Base-by-base conservation (phyloP, 2,113 vertebrate species). In the Cettia cetti region DNA sequence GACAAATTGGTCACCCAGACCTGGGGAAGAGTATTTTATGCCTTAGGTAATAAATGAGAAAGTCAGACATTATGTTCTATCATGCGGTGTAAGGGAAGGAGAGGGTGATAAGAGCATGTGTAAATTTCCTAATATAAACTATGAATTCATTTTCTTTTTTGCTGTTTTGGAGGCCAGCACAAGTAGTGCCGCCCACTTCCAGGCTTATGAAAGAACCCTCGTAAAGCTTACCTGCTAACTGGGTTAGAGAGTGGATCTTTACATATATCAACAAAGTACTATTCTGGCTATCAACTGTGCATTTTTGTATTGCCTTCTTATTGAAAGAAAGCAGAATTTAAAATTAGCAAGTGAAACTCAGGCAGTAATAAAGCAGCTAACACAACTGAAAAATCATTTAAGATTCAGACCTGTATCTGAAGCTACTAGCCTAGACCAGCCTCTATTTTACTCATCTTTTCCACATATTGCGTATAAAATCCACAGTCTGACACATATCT, bases 21-120 rank as follows among this genome's bases (percentile, higher is more conserved):
- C 33, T 45, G 60, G 7, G 21, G 28, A 86, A 68, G 8, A 54
- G 6, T 4, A 7, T 37, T 86, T 86, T 60, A 89, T 2, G 2
- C n/a, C 65, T 83, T 15, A 75, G 52, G 9, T 82, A 86, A 0
- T 18, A 79, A 65, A 33, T 5, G 3, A 63, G 30, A 61, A 45
- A 61, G 6, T 5, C 71, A 68, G 30, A 75, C 12, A 37, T 33
- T 35, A 64, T 0, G 0, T 70, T 75, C 30, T 65, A 45, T 23
- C 26, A 30, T 26, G 8, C 3, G 8, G 39, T 7, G 2, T 54
- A 68, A 64, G 22, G n/a, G 35, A 76, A 71, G 23, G 15, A 75
- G 10, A 72, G 3, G 7, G 11, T 77, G 42, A 53, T 1, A 1
- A 61, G 0, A 52, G 6, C 22, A 39, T 7, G 2, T 27, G 45